A percentile compares a stretch with the other conserved stretches of the same genome.
phyloP scores from a whole-genome alignment of 1,140 invertebrate genomes.

The Leguminivora glycinivorella region DNA sequence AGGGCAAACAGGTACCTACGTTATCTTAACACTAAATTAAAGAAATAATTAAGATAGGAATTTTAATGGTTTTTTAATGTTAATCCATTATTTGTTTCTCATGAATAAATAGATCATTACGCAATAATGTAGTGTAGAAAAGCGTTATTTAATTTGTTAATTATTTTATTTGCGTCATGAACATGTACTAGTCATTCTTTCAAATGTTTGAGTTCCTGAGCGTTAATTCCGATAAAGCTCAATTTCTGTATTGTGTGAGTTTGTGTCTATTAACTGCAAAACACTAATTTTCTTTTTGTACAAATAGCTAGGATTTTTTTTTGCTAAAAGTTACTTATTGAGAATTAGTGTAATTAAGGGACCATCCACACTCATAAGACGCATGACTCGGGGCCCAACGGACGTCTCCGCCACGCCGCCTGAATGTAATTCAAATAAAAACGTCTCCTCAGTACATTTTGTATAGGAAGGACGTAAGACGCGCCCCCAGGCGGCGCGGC shows the following conservation, averaged over 20 bases:
- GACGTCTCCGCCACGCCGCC: no score
- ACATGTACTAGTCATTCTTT: neutral
- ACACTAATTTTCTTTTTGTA: no score
- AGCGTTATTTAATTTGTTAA: neutral
- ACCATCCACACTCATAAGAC: no score
- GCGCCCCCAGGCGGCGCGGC: no score
- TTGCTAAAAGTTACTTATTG: no score
- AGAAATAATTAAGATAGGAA: neutral
- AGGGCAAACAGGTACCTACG: slow-evolving; percentile 8
- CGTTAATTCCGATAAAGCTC: neutral
- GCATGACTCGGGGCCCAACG: no score
- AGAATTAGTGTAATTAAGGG: no score
- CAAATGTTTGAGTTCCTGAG: neutral
- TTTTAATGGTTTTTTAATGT: slow-evolving; percentile 21
- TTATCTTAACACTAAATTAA: slow-evolving; percentile 24
- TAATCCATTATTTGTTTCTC: slow-evolving; percentile 13
- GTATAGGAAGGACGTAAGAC: no score
- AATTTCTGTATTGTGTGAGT: neutral
- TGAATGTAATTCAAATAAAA: no score
- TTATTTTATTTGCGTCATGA: neutral
- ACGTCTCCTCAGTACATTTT: no score
- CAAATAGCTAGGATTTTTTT: no score
- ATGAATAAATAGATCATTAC: neutral
- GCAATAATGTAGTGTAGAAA: neutral
- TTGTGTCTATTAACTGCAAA: neutral